A percentile compares a stretch with the other conserved stretches of the same genome.
These are phyloP conservation scores for Samia ricini DNA, from an alignment of 1,140 invertebrate genomes.

Conservation along the genomic window DNA sequence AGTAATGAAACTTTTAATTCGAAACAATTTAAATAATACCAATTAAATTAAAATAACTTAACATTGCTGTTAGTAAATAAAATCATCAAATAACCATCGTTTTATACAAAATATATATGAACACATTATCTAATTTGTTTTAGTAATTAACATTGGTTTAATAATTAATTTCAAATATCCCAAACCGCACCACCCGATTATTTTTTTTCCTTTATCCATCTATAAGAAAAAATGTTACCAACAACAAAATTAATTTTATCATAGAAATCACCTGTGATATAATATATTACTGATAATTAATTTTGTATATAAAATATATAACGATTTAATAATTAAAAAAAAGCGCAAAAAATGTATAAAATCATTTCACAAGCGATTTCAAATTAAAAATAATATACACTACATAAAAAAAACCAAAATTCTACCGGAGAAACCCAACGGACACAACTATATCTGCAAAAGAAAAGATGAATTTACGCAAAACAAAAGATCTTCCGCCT, in stretches of 20 bases:
- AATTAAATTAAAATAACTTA: slow-evolving; percentile 31
- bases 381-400: slow-evolving; percentile 31
- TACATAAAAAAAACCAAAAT: slow-evolving; percentile 46
- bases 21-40: neutral
- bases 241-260: slow-evolving; percentile 59
- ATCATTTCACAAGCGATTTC: slow-evolving; percentile 42
- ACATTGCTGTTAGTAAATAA: slow-evolving; percentile 39
- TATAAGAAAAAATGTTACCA: slow-evolving; percentile 21
- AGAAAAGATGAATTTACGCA: slow-evolving; percentile 41
- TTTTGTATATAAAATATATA: neutral
- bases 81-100: slow-evolving; percentile 12
- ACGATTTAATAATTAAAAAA: slow-evolving; percentile 6
- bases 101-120: slow-evolving; percentile 26
- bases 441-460: slow-evolving; percentile 57
- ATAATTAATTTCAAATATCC: slow-evolving; percentile 8
- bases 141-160: slow-evolving; percentile 9
- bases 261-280: slow-evolving; percentile 43
- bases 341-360: slow-evolving; percentile 10
- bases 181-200: slow-evolving; percentile 6
- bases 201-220: neutral
- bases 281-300: neutral
- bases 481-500: slow-evolving; percentile 16
- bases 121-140: slow-evolving; percentile 12
- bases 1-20: no score
- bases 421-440: slow-evolving; percentile 63